phyloP scores from a whole-genome alignment of 2,888 invertebrate species.

The Diarsia mendica region DNA sequence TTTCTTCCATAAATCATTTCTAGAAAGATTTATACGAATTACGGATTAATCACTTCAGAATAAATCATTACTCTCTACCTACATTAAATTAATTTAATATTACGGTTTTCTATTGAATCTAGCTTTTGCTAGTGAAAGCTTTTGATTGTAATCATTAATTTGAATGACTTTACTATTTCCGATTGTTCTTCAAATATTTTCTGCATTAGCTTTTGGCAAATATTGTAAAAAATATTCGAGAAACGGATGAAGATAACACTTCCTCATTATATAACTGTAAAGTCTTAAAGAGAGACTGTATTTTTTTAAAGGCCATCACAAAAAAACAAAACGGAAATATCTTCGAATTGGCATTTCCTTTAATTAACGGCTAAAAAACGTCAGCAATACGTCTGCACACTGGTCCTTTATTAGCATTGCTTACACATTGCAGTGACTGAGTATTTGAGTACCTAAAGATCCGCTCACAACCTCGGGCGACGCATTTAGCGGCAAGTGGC shows the following conservation, averaged over 20 bases:
- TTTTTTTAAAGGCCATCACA: constrained; percentile 15
- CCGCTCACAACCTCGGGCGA: not conserved
- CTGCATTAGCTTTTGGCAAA: not conserved
- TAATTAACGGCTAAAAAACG: constrained; percentile 44
- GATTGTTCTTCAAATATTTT: constrained; percentile 28
- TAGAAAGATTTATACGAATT: constrained; percentile 29
- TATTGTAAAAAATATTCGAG: constrained; percentile 3
- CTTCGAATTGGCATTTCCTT: constrained; percentile 53
- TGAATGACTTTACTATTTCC: constrained; percentile 44
- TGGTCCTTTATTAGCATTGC: constrained; percentile 31
- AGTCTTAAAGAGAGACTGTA: not conserved
- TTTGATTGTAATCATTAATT: constrained; percentile 41
- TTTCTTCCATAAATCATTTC: constrained; percentile 46
- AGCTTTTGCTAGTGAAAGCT: constrained; percentile 46
- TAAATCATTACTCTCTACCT: constrained; percentile 37
- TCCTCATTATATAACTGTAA: constrained; percentile 28
- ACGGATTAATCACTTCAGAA: constrained; percentile 30
- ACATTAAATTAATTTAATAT: constrained; percentile 39
- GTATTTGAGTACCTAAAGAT: constrained; percentile 6
- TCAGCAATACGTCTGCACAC: constrained; percentile 35
- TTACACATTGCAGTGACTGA: constrained; percentile 27
- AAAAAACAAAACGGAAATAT: constrained; percentile 49
- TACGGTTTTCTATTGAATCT: constrained; percentile 42
- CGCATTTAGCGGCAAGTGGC: not conserved
- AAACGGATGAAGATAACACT: constrained; percentile 5